These are phyloP conservation scores for Latrodectus geometricus DNA, from an alignment of 1,140 invertebrate genomes.

Conservation along the genomic window DNA sequence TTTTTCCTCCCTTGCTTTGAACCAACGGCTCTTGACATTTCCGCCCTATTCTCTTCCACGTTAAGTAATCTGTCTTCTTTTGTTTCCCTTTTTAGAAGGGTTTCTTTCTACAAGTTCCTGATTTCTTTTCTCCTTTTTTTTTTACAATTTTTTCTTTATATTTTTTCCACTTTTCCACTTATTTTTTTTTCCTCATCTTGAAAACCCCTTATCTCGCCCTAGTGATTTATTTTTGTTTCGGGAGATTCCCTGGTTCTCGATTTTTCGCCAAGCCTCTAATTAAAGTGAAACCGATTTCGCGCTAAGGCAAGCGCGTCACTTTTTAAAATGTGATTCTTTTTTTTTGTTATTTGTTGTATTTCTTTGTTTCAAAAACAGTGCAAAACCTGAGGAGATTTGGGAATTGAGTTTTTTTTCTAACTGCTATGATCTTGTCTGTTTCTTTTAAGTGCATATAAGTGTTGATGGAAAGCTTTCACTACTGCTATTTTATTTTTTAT, in stretches of 20 bases:
- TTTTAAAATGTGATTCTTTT: slow-evolving; percentile 34
- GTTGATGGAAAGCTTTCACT: slow-evolving; percentile 14
- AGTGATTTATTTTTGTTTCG: slow-evolving; percentile 5
- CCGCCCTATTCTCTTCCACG: slow-evolving; percentile 33
- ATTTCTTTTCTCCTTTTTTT: slow-evolving; percentile 18
- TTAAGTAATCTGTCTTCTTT: slow-evolving; percentile 60
- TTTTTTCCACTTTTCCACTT: neutral
- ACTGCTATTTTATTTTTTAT: no score
- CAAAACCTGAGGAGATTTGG: slow-evolving; percentile 1
- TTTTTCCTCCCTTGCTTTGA: slow-evolving; percentile 2
- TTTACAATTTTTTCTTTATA: neutral
- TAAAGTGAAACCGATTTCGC: slow-evolving; percentile 50
- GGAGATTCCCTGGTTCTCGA: slow-evolving; percentile 7
- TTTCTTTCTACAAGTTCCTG: slow-evolving; percentile 31
- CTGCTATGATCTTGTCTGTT: neutral
- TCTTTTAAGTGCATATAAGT: slow-evolving; percentile 4
- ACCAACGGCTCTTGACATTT: slow-evolving; percentile 44
- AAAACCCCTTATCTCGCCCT: neutral
- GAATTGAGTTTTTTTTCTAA: neutral
- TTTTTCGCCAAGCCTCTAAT: slow-evolving; percentile 31
- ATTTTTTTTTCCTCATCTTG: slow-evolving; percentile 1
- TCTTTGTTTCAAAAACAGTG: neutral
- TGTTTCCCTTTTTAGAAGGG: slow-evolving; percentile 15
- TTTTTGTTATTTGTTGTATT: slow-evolving; percentile 11
- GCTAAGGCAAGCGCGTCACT: slow-evolving; percentile 30